Base-by-base conservation (phyloP, 1,140 invertebrate genomes). In the Leptinotarsa undecemlineata region DNA sequence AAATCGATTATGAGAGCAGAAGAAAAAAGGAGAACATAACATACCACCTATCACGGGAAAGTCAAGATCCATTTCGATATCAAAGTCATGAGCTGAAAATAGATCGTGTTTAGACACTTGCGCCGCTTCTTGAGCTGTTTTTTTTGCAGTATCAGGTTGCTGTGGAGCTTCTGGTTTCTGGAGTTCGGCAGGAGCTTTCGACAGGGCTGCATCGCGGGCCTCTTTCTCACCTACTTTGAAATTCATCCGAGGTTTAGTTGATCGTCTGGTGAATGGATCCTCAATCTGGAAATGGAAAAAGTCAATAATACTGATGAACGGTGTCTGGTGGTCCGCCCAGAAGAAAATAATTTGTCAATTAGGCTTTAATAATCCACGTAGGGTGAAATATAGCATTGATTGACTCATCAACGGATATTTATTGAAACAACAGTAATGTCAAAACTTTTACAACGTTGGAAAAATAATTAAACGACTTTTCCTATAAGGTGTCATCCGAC, bases 21-120 rank as follows among this genome's bases (percentile, higher is more conserved):
- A 42, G 8, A 8, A 42, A 33, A 8, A 42, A 8, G 1, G 4
- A 42, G 2, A 42, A 42, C 33, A 11, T 3, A 42, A 42, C 8
- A 42, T 86, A 95, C 94, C 92, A 95, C 94, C 92, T 80, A 92
- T 88, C 76, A 93, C 86, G 71, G 94, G 92, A 76, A 96, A 91
- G 86, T 96, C 95, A 73, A 98, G 87, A 84, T 98, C 96, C 75
- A 98, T 95, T 84, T 92, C 95, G 79, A 99, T 98, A 82, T 99
- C 96, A 87, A 99, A 99, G 87, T 99, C 95, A 84, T 99, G 97
- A 72, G 96, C 92, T 68, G 93, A 93, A 86, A 98, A 98, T 5
- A 98, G 86, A 80, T 95, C 95, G 81, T 94, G 94, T 80, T 92
- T 90, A 68, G 88, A 88, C 42, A 87, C 86, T 84, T 88, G 87